These are phyloP conservation scores for Platichthys flesus DNA, from an alignment of 2,113 vertebrate genomes.

Conservation along the genomic window DNA sequence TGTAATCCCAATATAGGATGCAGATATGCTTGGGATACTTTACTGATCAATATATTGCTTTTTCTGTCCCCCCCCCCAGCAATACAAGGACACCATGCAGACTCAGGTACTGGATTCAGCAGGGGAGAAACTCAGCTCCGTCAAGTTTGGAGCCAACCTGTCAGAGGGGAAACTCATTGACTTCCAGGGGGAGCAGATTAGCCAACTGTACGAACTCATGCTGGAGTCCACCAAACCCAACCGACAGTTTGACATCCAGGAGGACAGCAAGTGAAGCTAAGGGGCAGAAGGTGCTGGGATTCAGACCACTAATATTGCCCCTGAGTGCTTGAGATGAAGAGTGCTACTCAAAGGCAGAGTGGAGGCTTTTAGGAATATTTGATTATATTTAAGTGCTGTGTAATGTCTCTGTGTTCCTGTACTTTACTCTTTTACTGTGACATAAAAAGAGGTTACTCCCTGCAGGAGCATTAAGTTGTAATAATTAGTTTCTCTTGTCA, in stretches of 20 bases:
- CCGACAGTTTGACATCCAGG: constrained; percentile 82
- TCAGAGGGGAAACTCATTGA: constrained; percentile 83
- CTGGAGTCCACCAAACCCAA: constrained; percentile 89
- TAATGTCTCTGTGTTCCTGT: constrained; percentile 26
- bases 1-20: too few relatives aligned
- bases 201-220: constrained; percentile 93
- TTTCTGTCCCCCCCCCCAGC: constrained; percentile 50
- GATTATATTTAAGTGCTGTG: constrained; percentile 58
- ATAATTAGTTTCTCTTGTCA: constrained; percentile 29
- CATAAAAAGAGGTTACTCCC: constrained; percentile 28
- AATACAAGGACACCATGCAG: constrained; percentile 78
- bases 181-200: constrained; percentile 90
- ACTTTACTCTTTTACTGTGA: constrained; percentile 25
- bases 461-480: constrained; percentile 21
- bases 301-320: constrained; percentile 8
- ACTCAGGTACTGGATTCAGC: constrained; percentile 82
- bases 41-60: not conserved
- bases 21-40: too few relatives aligned
- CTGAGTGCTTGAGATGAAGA: constrained; percentile 11
- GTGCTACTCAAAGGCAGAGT: constrained; percentile 3
- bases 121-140: constrained; percentile 41
- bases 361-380: constrained; percentile 37
- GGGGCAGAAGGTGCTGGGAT: not conserved
- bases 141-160: constrained; percentile 82
- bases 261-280: constrained; percentile 74